Evolutionary conservation across 1,140 invertebrate species (phyloP).

Genomic region (Trichomalopsis sarcophagae): DNA sequence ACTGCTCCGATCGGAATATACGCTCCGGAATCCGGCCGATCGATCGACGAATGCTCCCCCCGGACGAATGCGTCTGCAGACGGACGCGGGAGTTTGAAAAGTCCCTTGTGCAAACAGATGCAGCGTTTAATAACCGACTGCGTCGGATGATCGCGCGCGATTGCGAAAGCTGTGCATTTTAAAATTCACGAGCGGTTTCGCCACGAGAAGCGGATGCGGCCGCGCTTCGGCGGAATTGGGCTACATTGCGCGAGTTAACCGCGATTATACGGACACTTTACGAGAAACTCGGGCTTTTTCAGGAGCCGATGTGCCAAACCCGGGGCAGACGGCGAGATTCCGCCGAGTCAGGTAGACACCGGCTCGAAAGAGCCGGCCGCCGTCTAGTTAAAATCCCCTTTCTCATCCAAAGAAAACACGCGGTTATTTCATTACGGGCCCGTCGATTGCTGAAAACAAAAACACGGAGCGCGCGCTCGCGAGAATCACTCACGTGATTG

Average conservation of each 20-base stretch:
- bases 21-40: not conserved
- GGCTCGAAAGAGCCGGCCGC: not conserved
- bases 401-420: not conserved
- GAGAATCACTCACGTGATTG: not conserved
- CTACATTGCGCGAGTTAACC: not conserved
- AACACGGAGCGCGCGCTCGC: not conserved
- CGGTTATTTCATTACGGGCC: not conserved
- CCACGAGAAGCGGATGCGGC: not conserved
- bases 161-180: slow-evolving; percentile 15
- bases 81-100: not conserved
- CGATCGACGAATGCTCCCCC: not conserved
- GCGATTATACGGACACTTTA: not conserved
- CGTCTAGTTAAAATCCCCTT: not conserved
- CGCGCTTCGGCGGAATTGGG: slow-evolving; percentile 1
- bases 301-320: not conserved
- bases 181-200: slow-evolving; percentile 24
- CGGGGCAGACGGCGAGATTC: not conserved
- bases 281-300: not conserved
- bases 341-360: not conserved
- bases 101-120: slow-evolving; percentile 40
- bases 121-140: slow-evolving; percentile 23
- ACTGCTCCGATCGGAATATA: too few relatives aligned
- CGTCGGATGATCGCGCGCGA: slow-evolving; percentile 39
- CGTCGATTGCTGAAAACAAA: not conserved
- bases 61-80: not conserved